Conservation (phyloP, 1,140 invertebrate genomes). For the Leptonema lineaticorne region DNA sequence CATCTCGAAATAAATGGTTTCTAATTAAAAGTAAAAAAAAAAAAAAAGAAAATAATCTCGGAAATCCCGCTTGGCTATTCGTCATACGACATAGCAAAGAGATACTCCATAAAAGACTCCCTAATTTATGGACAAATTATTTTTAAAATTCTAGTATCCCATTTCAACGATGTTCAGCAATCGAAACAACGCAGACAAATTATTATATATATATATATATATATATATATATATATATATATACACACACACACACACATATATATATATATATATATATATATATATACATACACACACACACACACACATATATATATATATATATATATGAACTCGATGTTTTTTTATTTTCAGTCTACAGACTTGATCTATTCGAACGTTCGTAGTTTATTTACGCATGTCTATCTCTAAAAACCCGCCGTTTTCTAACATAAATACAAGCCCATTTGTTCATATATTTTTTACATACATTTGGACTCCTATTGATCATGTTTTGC, state of each 20-base stretch:
- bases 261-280: too few species aligned
- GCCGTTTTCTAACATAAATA: constrained; percentile 7
- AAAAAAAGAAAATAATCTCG: too few species aligned
- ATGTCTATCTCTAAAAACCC: not conserved
- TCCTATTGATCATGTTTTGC: not conserved
- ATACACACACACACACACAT: too few species aligned
- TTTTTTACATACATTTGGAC: constrained; percentile 12
- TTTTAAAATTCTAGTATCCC: not conserved
- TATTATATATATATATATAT: not conserved
- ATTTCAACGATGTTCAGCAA: not conserved
- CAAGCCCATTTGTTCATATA: not conserved
- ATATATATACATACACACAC: too few species aligned
- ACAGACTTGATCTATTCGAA: not conserved
- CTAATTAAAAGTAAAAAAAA: not conserved
- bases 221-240: too few species aligned
- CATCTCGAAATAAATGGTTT: constrained; percentile 12
- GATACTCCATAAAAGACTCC: not conserved
- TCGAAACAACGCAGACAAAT: not conserved
- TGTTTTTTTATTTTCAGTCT: not conserved
- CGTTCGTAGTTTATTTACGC: constrained; percentile 6
- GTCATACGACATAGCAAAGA: not conserved
- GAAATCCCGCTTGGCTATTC: not conserved
- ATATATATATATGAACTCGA: not conserved
- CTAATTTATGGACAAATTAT: constrained; percentile 20
- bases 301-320: too few species aligned